Base-by-base conservation (phyloP, 2,888 invertebrate species). In the Blomia tropicalis region DNA sequence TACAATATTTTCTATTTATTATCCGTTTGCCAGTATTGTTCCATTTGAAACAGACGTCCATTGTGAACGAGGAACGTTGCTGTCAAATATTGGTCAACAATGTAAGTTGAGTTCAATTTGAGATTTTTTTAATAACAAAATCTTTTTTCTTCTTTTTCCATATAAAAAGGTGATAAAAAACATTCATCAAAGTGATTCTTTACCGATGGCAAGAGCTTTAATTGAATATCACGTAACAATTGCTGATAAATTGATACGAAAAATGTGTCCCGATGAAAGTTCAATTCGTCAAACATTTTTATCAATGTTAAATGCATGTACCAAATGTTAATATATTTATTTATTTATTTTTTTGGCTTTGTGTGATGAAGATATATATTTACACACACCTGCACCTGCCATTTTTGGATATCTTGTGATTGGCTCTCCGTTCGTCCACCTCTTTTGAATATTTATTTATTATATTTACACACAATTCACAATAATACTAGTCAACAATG, bases 21-120 rank as follows among this genome's bases (percentile, higher is more conserved):
- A 7, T 47, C 22, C 51, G 51, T 11, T n/a, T 47, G 51, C 51
- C 51, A 27, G 51, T 47, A n/a, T n/a, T 47, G 51, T n/a, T 47
- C 7, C n/a, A 47, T n/a, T n/a, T 47, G 51, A 47, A 47, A 19
- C 7, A 47, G 51, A n/a, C 51, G 14, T 14, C 7, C 51, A 47
- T n/a, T 19, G 22, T 11, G 27, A 47, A 14, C 51, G 22, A 47
- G 7, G 7, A 11, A 17, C 36, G 17, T 36, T 36, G 36, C 51
- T 14, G 51, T 47, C 7, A 47, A 27, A 22, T 25, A 27, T 41
- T 41, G 41, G 51, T 47, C 23, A 7, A n/a, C 51, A 47, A 47
- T 47, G 51, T 47, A 47, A 47, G 51, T 47, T 36, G 17, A 11
- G 17, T 17, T 36, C 36, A n/a, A n/a, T n/a, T n/a, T n/a, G n/a